Conservation (phyloP, 2,888 invertebrate genomes). For the Trissolcus japonicus region DNA sequence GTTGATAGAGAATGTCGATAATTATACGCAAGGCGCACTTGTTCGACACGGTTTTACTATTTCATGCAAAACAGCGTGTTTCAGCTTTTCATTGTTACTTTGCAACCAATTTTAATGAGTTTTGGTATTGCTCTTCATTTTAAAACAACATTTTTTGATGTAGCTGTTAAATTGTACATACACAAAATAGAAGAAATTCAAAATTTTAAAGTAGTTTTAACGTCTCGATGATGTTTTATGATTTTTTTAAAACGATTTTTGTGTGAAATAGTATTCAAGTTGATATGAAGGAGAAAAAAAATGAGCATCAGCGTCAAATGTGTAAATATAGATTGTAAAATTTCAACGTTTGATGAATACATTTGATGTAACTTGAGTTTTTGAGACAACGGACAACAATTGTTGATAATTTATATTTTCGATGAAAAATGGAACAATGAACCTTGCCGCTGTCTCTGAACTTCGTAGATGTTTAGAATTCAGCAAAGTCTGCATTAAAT, state of each 20-base stretch:
- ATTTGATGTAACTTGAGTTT: slow-evolving; percentile 44
- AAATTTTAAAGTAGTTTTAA: slow-evolving; percentile 1
- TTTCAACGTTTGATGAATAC: slow-evolving; percentile 38
- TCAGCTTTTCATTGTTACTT: background rate
- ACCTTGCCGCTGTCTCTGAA: slow-evolving; percentile 44
- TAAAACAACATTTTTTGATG: background rate
- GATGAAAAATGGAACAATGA: slow-evolving; percentile 32
- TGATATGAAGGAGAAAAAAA: slow-evolving; percentile 9
- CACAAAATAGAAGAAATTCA: background rate
- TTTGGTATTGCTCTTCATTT: background rate
- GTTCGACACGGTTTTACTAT: slow-evolving; percentile 9
- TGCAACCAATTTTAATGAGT: background rate
- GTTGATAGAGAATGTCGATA: slow-evolving; percentile 26
- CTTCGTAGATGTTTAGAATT: slow-evolving; percentile 40
- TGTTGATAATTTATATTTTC: slow-evolving; percentile 49
- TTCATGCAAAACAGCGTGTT: slow-evolving; percentile 27
- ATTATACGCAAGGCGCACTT: slow-evolving; percentile 4
- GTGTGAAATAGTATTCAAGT: slow-evolving; percentile 33
- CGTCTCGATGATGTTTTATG: background rate
- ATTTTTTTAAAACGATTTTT: slow-evolving; percentile 3
- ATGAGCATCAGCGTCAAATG: slow-evolving; percentile 35
- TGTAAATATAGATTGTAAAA: slow-evolving; percentile 58
- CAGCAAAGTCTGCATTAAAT: slow-evolving; percentile 30
- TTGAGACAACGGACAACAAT: slow-evolving; percentile 44
- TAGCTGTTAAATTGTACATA: slow-evolving; percentile 15